These are phyloP conservation scores for Tetheella fluctuosa DNA, from an alignment of 2,888 invertebrate species.

Conservation along the genomic window DNA sequence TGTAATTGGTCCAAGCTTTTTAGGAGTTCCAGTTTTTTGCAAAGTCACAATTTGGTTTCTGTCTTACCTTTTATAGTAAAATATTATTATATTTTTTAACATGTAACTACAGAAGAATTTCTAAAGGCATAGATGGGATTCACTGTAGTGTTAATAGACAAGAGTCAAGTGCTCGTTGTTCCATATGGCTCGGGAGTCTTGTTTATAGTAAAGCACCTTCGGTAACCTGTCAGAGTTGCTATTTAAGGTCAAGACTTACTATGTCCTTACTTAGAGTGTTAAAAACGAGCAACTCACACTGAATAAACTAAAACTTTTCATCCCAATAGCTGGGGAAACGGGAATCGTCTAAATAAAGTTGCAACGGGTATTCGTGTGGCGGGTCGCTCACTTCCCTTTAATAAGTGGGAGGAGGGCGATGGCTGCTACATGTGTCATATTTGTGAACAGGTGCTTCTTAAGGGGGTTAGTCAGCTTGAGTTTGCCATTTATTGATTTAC, in stretches of 20 bases:
- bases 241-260: neutral
- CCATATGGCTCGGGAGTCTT: neutral
- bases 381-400: no score
- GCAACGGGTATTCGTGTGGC: no score
- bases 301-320: no score
- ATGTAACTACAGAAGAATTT: neutral
- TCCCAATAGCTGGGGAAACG: no score
- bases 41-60: neutral
- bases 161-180: neutral
- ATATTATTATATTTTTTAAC: neutral
- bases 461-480: no score
- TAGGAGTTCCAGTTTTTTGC: conserved; percentile 7
- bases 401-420: no score
- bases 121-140: neutral
- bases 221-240: neutral
- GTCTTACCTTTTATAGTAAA: neutral
- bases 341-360: no score
- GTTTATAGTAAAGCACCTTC: neutral
- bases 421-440: no score
- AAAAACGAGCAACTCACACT: neutral
- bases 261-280: no score
- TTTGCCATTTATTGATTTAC: no score
- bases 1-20: conserved; percentile 2
- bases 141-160: neutral
- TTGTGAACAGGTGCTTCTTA: no score